Conservation (phyloP, 2,797 vertebrate genomes). For the Prionace glauca region DNA sequence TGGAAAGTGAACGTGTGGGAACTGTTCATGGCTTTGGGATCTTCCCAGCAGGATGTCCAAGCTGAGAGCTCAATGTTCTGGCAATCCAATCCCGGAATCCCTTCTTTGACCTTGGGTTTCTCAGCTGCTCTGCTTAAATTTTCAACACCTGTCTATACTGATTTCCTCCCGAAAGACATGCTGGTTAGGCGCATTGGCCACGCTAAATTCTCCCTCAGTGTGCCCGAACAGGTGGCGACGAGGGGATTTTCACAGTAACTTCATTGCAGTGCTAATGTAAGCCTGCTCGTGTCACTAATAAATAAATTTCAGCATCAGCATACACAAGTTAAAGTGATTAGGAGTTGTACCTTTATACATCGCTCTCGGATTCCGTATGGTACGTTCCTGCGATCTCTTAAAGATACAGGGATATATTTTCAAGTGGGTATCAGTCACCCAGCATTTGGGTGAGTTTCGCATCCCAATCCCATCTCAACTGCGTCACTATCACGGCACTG, state of each 20-base stretch:
- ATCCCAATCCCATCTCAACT: not conserved
- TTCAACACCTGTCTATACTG: not conserved
- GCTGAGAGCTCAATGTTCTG: not conserved
- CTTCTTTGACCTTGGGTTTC: not conserved
- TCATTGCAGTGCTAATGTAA: no score
- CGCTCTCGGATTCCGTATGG: not conserved
- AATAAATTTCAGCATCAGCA: not conserved
- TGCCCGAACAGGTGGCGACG: no score
- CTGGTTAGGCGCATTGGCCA: no score
- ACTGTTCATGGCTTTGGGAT: not conserved
- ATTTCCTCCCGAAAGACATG: no score
- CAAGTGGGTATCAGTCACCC: not conserved
- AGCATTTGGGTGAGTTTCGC: not conserved
- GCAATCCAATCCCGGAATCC: not conserved
- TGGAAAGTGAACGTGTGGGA: not conserved
- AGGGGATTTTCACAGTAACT: no score
- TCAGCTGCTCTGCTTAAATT: not conserved
- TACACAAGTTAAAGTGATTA: not conserved
- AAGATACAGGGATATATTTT: not conserved
- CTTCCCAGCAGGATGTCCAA: not conserved
- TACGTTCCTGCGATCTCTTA: not conserved
- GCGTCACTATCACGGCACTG: not conserved
- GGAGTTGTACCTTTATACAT: not conserved
- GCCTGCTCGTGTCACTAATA: no score
- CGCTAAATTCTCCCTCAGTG: no score